Evolutionary conservation across 2,113 vertebrate genomes (phyloP), one percentile per base, ranked within the genome.

Genomic region (Epinephelus fuscoguttatus): DNA sequence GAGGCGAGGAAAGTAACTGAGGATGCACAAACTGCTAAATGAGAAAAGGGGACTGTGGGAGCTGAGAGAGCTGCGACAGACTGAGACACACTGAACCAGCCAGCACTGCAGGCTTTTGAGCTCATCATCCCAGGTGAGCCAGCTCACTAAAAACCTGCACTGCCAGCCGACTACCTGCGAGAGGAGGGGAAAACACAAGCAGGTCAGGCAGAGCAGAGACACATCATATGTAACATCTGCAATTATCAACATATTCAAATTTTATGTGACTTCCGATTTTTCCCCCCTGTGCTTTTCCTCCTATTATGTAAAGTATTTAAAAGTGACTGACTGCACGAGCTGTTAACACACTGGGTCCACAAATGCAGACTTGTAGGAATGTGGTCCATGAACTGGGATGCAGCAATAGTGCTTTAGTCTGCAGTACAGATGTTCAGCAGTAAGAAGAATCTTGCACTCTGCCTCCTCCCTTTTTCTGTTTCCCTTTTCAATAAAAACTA

Each of bases 371-470:
- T 30, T 37, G 4, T 13, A 70, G 25, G 52, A 50, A 59, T 42
- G 21, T 4, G 14, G 42, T 21, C 55, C 53, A 18, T 42, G 49
- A 27, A 47, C 23, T 37, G 17, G 18, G 49, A 70, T 45, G 50
- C 66, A 70, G 25, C n/a, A 37, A 64, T 33, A 57, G 19, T 63
- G 47, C 80, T 62, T 33, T 30, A 25, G 64, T 55, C 66, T 19
- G 72, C 50, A 27, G 19, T 55, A 76, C 63, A 45, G 52, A 63
- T 33, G 33, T 73, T 23, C 17, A 23, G 53, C 21, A 13, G 30
- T 21, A 25, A 12, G n/a, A 68, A 30, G 62, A 73, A 23, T 33
- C 21, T n/a, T 53, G 25, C 19, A 61, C 45, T 56, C 9, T 14
- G 23, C 59, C 55, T 55, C 25, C 25, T 56, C 37, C 9, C 21